Base-by-base conservation (phyloP, 1,140 invertebrate genomes). In the Anagrus nilaparvatae region DNA sequence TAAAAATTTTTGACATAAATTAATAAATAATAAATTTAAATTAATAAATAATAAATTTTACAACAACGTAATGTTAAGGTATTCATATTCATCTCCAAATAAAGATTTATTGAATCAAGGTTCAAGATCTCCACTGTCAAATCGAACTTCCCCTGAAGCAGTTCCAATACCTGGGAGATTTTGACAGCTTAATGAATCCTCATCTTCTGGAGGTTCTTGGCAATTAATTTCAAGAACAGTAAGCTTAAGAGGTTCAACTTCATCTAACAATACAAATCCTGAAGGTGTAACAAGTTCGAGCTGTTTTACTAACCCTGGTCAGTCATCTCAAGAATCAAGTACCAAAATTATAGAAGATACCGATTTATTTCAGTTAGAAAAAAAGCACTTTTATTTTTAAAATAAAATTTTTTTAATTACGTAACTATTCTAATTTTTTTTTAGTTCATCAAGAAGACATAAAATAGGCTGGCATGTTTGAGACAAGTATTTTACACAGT, bases 141-240 rank as follows among this genome's bases (percentile, higher is more conserved):
- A 66, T 40, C 59, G 69, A 42, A 77, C 74, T 18, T 77, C 75
- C 47, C 75, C 75, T 12, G 72, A 76, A 8, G 71, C 75, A 6
- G 75, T 78, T 35, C 73, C 66, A 14, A 57, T 62, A 23, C 60
- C 65, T 13, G 58, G 56, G 21, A 61, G 62, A 30, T 44, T 72
- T 24, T 65, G 75, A 13, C 74, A 77, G 48, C 60, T 75, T 13
- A 73, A 76, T 40, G 75, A 78, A 48, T 77, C 75, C 3, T 68
- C 71, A 13, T 64, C 71, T 24, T 72, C 70, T 28, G 65, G 63
- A 4, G 73, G 71, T 40, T 81, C 78, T 49, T 82, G 79, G 79
- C 78, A 82, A 52, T 70, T 81, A 54, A 76, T 81, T 34, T 75
- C 77, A 8, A 77, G 76, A 20, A 77, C 76, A 9, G 78, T 78